Base-by-base conservation (phyloP, 2,888 invertebrate species). In the Subacronicta megacephala region DNA sequence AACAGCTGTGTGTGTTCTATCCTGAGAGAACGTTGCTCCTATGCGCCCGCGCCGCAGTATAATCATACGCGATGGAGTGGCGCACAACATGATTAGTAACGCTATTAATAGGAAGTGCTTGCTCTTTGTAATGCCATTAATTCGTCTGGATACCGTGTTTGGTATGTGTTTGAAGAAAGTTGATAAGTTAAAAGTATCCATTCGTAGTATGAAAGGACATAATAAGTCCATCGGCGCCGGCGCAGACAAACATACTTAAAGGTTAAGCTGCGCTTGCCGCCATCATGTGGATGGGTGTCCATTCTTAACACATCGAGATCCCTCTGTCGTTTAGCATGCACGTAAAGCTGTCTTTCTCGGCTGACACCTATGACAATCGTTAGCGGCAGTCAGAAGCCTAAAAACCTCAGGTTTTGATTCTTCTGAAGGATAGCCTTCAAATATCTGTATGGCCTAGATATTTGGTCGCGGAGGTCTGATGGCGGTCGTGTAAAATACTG, bases 41-140 rank as follows among this genome's bases (percentile, higher is more conserved):
- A 57, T 70, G 75, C 72, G 77, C 78, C 55, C 70, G 67, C 80
- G 72, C 75, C 46, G 61, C 75, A 67, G 72, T 83, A 77, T 80
- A 75, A 72, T 75, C 74, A 67, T 72, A 71, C 62, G 53, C 67
- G 58, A 58, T 63, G 64, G 57, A 67, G 70, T 68, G 65, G 70
- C 75, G 70, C 73, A 59, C 73, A 72, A 77, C 62, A 76, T 74
- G 64, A 75, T 77, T 79, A 77, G 67, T 71, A 54, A 56, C 40
- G 53, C 68, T 79, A 80, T 80, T 79, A 79, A 81, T 83, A 82
- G 75, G 43, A 43, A 38, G 43, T 58, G 44, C 58, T 54, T 60
- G 56, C 49, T 46, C 61, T 60, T 62, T 51, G 72, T 59, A 62
- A 58, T 46, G 40, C 40, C 37, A 63, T 52, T 46, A 49, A 67